Percentiles rank a stretch among this genome's conserved stretches.
phyloP scores from a whole-genome alignment of 2,888 invertebrate genomes.

The Ochropacha duplaris region DNA sequence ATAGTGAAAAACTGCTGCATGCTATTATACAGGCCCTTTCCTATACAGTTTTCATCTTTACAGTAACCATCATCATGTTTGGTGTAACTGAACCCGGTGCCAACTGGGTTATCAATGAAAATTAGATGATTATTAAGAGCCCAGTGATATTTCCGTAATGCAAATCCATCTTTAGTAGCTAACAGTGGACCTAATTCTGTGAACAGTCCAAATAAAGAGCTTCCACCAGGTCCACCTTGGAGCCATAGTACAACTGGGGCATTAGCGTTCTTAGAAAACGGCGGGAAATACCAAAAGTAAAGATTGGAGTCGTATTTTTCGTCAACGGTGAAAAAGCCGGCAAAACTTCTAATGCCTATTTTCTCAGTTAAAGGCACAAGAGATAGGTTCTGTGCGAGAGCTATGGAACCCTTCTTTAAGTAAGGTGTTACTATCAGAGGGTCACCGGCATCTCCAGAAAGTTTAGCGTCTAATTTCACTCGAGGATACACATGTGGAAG shows the following conservation, averaged over 20 bases:
- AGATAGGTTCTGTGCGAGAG: slow-evolving; percentile 70
- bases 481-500: slow-evolving; percentile 65
- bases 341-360: slow-evolving; percentile 77
- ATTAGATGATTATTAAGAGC: slow-evolving; percentile 81
- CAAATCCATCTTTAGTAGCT: slow-evolving; percentile 62
- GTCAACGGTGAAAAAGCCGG: slow-evolving; percentile 85
- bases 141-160: slow-evolving; percentile 80
- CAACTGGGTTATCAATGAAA: slow-evolving; percentile 86
- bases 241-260: slow-evolving; percentile 82
- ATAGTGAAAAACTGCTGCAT: slow-evolving; percentile 83
- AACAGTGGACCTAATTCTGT: slow-evolving; percentile 84
- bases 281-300: slow-evolving; percentile 86
- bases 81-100: slow-evolving; percentile 86
- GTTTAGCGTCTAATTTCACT: slow-evolving; percentile 46
- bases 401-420: slow-evolving; percentile 75
- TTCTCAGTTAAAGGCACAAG: slow-evolving; percentile 56
- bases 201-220: slow-evolving; percentile 81
- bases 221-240: slow-evolving; percentile 83
- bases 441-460: slow-evolving; percentile 44
- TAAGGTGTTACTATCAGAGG: slow-evolving; percentile 84
- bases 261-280: slow-evolving; percentile 57
- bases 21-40: slow-evolving; percentile 75
- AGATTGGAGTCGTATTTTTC: slow-evolving; percentile 80
- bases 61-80: slow-evolving; percentile 78
- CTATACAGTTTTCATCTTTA: slow-evolving; percentile 79